A percentile compares a stretch with the other conserved stretches of the same genome.
phyloP scores from a whole-genome alignment of 2,113 vertebrate species.

The Nicator chloris region DNA sequence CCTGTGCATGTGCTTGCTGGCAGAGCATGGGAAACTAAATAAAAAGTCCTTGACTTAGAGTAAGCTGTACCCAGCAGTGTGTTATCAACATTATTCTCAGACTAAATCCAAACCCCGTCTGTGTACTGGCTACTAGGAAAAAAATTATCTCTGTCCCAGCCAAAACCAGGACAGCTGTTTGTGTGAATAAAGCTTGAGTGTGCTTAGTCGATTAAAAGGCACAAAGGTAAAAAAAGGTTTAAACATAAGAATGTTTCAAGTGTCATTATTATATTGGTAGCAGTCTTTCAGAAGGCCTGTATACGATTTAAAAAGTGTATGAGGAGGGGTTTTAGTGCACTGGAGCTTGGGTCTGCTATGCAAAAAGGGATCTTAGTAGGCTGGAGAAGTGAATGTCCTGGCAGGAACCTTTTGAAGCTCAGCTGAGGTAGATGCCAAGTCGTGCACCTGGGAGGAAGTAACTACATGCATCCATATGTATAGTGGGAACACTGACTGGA shows the following conservation, averaged over 20 bases:
- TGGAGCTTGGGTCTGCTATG: background rate
- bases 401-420: background rate
- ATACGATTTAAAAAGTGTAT: too few relatives aligned
- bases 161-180: background rate
- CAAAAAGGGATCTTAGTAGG: background rate
- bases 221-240: background rate
- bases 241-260: background rate
- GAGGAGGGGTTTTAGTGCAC: background rate
- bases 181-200: background rate
- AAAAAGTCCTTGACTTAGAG: background rate
- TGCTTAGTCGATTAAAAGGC: background rate
- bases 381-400: background rate
- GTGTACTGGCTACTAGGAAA: background rate
- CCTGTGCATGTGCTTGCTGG: background rate
- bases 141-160: background rate
- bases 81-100: background rate
- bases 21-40: background rate
- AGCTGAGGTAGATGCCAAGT: background rate
- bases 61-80: background rate
- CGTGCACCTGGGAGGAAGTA: background rate
- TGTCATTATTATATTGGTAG: background rate
- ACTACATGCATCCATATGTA: rapidly evolving
- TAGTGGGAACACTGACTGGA: background rate
- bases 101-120: background rate
- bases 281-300: background rate